Evolutionary conservation across 2,888 invertebrate species (phyloP).

Genomic region (Mechanitis mazaeus): DNA sequence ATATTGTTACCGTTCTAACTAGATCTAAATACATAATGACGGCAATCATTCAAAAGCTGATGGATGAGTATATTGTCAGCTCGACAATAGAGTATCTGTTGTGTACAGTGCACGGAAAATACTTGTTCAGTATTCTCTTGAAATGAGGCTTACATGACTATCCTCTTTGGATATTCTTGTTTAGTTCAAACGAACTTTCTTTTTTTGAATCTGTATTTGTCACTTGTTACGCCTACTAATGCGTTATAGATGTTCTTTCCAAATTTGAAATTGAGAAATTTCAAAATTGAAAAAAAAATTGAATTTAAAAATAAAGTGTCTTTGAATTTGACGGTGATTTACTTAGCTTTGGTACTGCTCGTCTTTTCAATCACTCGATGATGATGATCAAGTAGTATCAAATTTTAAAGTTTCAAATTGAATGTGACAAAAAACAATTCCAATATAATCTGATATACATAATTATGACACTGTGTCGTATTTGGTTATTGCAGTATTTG

Average conservation of each 20-base stretch:
- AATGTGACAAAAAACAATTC: too few relatives aligned
- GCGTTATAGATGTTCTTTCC: too few relatives aligned
- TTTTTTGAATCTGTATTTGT: slow-evolving; percentile 17
- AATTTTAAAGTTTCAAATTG: too few relatives aligned
- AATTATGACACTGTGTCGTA: slow-evolving; percentile 12
- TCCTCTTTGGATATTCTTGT: slow-evolving; percentile 38
- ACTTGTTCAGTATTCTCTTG: slow-evolving; percentile 28
- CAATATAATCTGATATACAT: not conserved
- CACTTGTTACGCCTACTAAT: slow-evolving; percentile 5
- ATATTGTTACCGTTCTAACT: not conserved
- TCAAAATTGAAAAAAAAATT: too few relatives aligned
- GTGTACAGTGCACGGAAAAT: slow-evolving; percentile 14
- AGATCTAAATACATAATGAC: slow-evolving; percentile 26
- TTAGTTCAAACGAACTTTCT: slow-evolving; percentile 33
- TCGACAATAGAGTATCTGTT: slow-evolving; percentile 48
- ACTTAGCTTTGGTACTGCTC: too few relatives aligned
- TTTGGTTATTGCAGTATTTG: slow-evolving; percentile 30
- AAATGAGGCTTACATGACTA: slow-evolving; percentile 38
- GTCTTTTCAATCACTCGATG: too few relatives aligned
- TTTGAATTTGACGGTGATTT: too few relatives aligned
- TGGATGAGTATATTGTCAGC: slow-evolving; percentile 49
- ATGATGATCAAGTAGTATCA: too few relatives aligned
- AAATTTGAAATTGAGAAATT: too few relatives aligned
- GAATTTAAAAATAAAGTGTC: too few relatives aligned
- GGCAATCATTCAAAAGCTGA: slow-evolving; percentile 37